These are phyloP conservation scores for Heliconius aoede DNA, from an alignment of 2,888 invertebrate species.

Conservation along the genomic window DNA sequence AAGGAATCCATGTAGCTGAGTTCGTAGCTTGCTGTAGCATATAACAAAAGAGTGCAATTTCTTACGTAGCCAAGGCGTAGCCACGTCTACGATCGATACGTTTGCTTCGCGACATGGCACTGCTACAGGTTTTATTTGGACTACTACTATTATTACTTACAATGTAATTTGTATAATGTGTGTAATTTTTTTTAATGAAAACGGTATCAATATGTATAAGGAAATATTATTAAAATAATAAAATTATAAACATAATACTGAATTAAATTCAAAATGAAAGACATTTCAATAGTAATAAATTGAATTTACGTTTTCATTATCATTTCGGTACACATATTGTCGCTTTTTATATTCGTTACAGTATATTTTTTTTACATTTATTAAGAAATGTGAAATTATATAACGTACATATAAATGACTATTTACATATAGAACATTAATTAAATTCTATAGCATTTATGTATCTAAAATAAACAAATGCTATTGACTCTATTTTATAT, in stretches of 20 bases:
- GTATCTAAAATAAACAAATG: no score
- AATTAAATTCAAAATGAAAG: neutral
- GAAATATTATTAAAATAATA: neutral
- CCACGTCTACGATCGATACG: slow-evolving; percentile 76
- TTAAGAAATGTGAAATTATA: neutral
- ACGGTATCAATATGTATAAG: neutral
- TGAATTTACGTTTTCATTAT: no score
- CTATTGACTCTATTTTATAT: no score
- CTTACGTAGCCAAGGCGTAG: slow-evolving; percentile 71
- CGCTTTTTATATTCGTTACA: neutral
- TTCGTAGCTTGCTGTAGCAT: slow-evolving; percentile 36
- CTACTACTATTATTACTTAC: slow-evolving; percentile 44
- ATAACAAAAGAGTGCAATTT: slow-evolving; percentile 60
- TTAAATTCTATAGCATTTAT: no score
- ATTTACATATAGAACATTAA: neutral
- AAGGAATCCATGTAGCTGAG: neutral
- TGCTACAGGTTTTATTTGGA: slow-evolving; percentile 69
- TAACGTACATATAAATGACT: neutral
- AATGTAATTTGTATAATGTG: neutral
- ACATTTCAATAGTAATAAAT: no score
- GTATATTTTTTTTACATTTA: neutral
- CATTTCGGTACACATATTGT: no score
- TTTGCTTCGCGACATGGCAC: slow-evolving; percentile 73
- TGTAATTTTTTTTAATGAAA: neutral
- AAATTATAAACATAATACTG: neutral